These are phyloP conservation scores for Fabriciana adippe DNA, from an alignment of 2,888 invertebrate species.

Conservation along the genomic window DNA sequence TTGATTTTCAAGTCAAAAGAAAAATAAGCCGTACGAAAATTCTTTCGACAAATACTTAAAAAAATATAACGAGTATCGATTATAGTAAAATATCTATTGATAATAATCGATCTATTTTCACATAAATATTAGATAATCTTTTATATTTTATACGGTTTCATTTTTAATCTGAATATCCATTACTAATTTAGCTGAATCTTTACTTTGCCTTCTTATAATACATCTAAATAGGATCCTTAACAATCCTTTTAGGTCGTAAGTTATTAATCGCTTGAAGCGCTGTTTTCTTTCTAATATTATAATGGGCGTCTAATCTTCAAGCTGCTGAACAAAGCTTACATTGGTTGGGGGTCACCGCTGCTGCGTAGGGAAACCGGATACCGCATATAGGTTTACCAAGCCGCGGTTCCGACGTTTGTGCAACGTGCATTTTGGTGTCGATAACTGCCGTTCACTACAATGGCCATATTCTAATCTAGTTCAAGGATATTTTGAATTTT, in stretches of 20 bases:
- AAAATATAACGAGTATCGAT: too few species aligned
- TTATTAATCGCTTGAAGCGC: background rate
- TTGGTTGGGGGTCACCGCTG: conserved; percentile 59
- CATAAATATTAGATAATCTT: too few species aligned
- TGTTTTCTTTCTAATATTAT: background rate
- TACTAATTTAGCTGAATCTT: too few species aligned
- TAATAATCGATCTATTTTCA: too few species aligned
- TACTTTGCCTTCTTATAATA: too few species aligned
- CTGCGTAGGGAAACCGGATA: conserved; percentile 64
- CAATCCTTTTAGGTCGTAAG: background rate
- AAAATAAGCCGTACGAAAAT: too few species aligned
- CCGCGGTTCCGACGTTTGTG: conserved; percentile 65
- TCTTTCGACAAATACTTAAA: too few species aligned
- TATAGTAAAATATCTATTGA: too few species aligned
- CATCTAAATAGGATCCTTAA: background rate
- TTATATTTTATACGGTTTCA: too few species aligned
- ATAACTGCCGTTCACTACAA: conserved; percentile 50
- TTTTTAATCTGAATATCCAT: too few species aligned
- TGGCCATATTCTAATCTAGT: conserved; percentile 22
- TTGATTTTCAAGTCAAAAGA: too few species aligned
- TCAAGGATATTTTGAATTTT: conserved; percentile 22
- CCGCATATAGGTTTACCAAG: conserved; percentile 61
- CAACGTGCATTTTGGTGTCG: conserved; percentile 53
- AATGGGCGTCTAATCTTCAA: conserved; percentile 17
- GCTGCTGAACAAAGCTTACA: conserved; percentile 25